Conservation (phyloP, 2,113 vertebrate species). For the Fregetta grallaria region DNA sequence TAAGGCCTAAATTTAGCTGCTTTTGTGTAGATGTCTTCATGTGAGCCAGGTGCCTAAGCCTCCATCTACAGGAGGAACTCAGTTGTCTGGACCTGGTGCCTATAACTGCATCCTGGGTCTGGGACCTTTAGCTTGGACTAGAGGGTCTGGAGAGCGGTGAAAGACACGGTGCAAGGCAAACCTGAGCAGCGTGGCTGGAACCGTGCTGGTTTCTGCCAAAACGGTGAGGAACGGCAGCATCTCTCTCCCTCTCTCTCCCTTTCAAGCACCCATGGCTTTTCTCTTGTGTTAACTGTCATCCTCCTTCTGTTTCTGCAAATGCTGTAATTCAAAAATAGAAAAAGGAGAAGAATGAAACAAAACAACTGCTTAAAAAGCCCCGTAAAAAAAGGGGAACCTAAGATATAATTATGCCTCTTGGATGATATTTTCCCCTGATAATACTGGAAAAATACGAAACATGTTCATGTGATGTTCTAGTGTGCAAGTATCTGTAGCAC, state of each 20-base stretch:
- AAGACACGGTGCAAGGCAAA: not conserved
- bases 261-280: not conserved
- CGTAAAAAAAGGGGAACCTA: not conserved
- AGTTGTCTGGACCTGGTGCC: not conserved
- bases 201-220: not conserved
- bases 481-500: not conserved
- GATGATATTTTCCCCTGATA: constrained; percentile 37
- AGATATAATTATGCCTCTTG: constrained; percentile 50
- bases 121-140: not conserved
- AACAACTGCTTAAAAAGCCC: not conserved
- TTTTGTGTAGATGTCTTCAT: not conserved
- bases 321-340: constrained; percentile 38
- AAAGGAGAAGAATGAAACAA: constrained; percentile 56
- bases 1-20: not conserved
- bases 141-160: not conserved
- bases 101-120: not conserved
- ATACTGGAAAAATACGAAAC: constrained; percentile 46
- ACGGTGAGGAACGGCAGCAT: not conserved
- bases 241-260: not conserved
- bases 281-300: constrained; percentile 1
- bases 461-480: not conserved
- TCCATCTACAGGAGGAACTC: not conserved
- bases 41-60: not conserved
- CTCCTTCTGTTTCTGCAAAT: constrained; percentile 30
- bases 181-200: not conserved